Percentiles rank a stretch among this genome's conserved stretches.
Conservation (phyloP, 2,797 vertebrate genomes). For the Poecilia velifera region DNA sequence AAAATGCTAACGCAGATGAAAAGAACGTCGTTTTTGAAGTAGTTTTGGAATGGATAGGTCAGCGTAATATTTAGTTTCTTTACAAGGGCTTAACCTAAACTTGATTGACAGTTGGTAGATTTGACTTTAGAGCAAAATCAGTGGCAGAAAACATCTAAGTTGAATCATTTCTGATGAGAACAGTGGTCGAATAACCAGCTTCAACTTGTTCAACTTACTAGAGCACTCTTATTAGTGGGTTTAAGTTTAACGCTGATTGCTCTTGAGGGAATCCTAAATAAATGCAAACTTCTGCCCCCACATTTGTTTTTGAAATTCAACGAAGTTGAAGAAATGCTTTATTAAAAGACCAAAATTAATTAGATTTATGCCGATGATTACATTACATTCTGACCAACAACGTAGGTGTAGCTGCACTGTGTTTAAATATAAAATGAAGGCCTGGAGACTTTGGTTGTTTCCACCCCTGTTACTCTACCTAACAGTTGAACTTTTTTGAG, state of each 20-base stretch:
- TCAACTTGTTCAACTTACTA: no score
- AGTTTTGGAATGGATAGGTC: no score
- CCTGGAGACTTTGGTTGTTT: not conserved
- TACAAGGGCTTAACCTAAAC: not conserved
- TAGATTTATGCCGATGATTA: not conserved
- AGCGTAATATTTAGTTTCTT: not conserved
- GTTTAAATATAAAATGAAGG: not conserved
- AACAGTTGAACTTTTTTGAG: not conserved
- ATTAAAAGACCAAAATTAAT: not conserved
- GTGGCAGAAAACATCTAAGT: not conserved
- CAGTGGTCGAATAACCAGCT: not conserved
- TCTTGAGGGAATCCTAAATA: not conserved
- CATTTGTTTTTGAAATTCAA: not conserved
- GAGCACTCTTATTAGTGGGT: not conserved
- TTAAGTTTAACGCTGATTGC: not conserved
- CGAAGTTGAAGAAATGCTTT: not conserved
- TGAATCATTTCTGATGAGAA: not conserved
- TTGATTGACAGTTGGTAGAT: not conserved
- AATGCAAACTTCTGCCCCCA: not conserved
- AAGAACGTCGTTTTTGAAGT: not conserved
- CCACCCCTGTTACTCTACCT: conserved; percentile 11
- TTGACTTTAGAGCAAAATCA: not conserved
- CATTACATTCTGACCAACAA: not conserved
- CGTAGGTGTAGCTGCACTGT: not conserved
- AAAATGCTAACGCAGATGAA: not conserved